A percentile compares a stretch with the other conserved stretches of the same genome.
Conservation (phyloP, 2,888 invertebrate species). For the Perizoma affinitatum region DNA sequence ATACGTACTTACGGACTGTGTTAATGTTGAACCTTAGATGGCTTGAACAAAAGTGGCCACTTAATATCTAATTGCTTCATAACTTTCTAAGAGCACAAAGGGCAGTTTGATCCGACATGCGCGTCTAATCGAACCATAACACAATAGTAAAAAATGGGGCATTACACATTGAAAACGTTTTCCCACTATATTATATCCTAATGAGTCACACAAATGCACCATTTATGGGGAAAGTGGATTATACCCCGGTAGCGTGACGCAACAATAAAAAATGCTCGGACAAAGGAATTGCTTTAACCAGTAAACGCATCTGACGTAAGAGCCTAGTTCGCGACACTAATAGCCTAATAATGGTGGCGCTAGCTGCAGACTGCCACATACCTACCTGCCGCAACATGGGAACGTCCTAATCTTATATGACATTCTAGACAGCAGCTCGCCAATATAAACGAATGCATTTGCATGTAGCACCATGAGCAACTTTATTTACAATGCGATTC, state of each 20-base stretch:
- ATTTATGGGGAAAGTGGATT: conserved; percentile 74
- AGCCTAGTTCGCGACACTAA: conserved; percentile 60
- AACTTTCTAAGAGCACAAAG: conserved; percentile 49
- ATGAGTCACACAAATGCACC: conserved; percentile 65
- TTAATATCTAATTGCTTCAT: conserved; percentile 41
- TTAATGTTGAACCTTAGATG: conserved; percentile 31
- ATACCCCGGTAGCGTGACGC: conserved; percentile 70
- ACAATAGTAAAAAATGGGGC: conserved; percentile 45
- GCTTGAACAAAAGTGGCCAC: conserved; percentile 41
- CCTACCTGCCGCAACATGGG: conserved; percentile 34
- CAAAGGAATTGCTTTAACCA: conserved; percentile 74
- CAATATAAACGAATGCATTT: conserved; percentile 35
- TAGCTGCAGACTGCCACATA: conserved; percentile 33
- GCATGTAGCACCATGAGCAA: conserved; percentile 49
- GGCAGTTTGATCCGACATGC: conserved; percentile 32
- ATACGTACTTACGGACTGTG: conserved; percentile 23
- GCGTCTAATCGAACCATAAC: conserved; percentile 34
- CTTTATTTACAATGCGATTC: conserved; percentile 73
- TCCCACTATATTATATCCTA: conserved; percentile 57
- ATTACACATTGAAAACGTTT: conserved; percentile 61
- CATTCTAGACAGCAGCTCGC: conserved; percentile 36
- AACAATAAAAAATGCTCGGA: conserved; percentile 78
- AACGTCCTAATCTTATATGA: conserved; percentile 33
- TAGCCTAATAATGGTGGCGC: conserved; percentile 43
- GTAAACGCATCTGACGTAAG: conserved; percentile 63